phyloP scores from a whole-genome alignment of 1,140 invertebrate species.

The Chlorops oryzae region DNA sequence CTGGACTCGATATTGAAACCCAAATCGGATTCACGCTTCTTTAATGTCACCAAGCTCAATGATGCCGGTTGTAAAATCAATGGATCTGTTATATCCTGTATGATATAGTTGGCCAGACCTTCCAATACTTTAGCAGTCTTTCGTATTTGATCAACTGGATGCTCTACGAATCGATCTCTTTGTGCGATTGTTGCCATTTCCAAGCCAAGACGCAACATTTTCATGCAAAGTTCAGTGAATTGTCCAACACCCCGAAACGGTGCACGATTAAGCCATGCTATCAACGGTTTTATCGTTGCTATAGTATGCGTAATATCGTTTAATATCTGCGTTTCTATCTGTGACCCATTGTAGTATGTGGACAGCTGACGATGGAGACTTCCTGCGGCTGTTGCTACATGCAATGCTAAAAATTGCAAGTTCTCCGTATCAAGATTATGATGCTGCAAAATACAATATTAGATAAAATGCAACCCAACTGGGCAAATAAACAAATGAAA shows the following conservation, averaged over 20 bases:
- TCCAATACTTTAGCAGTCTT: conserved; percentile 65
- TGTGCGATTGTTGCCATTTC: conserved; percentile 83
- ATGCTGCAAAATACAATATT: conserved; percentile 57
- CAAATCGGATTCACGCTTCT: conserved; percentile 70
- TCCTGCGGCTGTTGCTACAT: conserved; percentile 74
- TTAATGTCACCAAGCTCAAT: conserved; percentile 77
- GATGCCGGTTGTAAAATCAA: conserved; percentile 82
- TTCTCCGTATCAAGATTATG: conserved; percentile 88
- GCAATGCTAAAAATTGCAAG: conserved; percentile 77
- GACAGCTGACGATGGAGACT: conserved; percentile 65
- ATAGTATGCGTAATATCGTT: conserved; percentile 79
- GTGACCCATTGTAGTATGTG: conserved; percentile 53
- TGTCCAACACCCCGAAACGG: conserved; percentile 43
- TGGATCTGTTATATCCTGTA: conserved; percentile 81
- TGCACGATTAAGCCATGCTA: conserved; percentile 80
- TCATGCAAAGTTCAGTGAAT: conserved; percentile 43
- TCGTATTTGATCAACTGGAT: conserved; percentile 61
- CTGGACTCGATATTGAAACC: conserved; percentile 81
- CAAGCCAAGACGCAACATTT: conserved; percentile 70
- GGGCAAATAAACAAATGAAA: conserved; percentile 25
- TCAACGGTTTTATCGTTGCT: conserved; percentile 74
- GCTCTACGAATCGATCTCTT: conserved; percentile 77
- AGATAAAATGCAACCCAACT: conserved; percentile 3
- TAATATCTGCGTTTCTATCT: conserved; percentile 73
- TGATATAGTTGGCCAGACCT: conserved; percentile 76